Evolutionary conservation across 1,140 invertebrate genomes (phyloP).

Genomic region (Lepidurus apus): DNA sequence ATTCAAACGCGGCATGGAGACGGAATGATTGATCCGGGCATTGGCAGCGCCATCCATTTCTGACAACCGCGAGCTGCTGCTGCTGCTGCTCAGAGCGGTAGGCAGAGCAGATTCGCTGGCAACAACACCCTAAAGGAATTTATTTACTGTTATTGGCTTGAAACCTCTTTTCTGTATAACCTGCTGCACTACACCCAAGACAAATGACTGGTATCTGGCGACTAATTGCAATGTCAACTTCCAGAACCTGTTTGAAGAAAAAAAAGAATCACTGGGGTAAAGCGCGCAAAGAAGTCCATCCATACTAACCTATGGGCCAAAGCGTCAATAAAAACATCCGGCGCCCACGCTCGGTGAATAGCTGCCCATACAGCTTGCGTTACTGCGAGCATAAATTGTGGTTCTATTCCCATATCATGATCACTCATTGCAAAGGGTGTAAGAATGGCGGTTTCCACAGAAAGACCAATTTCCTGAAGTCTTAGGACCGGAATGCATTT

Average conservation of each 20-base stretch:
- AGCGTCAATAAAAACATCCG: conserved; percentile 44
- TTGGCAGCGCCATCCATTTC: conserved; percentile 39
- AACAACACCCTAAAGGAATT: not conserved
- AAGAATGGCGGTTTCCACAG: conserved; percentile 56
- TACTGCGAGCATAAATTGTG: conserved; percentile 37
- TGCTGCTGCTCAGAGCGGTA: not conserved
- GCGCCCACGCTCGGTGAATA: conserved; percentile 45
- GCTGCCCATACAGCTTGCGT: conserved; percentile 41
- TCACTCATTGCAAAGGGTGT: conserved; percentile 36
- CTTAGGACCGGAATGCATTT: conserved; percentile 43
- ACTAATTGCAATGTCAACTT: conserved; percentile 77
- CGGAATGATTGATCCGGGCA: conserved; percentile 43
- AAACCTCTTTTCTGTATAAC: conserved; percentile 28
- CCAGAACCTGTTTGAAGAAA: conserved; percentile 62
- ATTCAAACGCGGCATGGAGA: conserved; percentile 20
- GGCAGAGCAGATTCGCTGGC: not conserved
- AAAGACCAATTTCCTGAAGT: conserved; percentile 81
- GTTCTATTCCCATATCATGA: not conserved
- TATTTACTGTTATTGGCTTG: not conserved
- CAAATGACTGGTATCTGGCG: conserved; percentile 68
- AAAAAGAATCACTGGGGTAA: not conserved
- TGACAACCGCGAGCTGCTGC: conserved; percentile 23
- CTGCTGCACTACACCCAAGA: conserved; percentile 46
- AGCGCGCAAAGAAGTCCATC: not conserved
- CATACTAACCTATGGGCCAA: conserved; percentile 40